Conservation (phyloP, 1,140 invertebrate species). For the Procambarus virginalis region DNA sequence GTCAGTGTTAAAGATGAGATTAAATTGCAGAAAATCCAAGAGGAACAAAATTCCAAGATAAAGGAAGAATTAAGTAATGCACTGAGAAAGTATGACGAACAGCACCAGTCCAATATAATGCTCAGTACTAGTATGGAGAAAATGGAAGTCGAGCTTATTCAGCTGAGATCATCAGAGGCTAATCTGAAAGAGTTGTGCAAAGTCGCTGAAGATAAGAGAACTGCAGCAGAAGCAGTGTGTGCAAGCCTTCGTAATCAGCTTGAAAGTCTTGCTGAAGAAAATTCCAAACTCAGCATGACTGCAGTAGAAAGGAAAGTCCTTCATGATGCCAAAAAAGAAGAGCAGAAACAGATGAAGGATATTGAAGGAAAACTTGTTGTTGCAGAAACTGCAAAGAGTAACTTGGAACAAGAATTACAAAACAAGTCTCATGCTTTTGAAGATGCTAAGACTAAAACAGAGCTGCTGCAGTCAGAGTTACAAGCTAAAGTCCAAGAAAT, state of each 20-base stretch:
- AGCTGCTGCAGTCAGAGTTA: constrained; percentile 38
- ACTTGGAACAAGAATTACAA: constrained; percentile 22
- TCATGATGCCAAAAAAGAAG: constrained; percentile 2
- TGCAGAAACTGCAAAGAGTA: constrained; percentile 1
- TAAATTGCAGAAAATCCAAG: not conserved
- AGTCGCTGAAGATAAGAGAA: constrained; percentile 11
- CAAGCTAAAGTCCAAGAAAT: constrained; percentile 53
- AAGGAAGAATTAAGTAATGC: constrained; percentile 2
- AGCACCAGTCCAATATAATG: not conserved
- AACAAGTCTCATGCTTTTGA: not conserved
- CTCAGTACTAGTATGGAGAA: constrained; percentile 17
- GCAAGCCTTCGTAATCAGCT: constrained; percentile 6
- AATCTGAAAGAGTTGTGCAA: constrained; percentile 5
- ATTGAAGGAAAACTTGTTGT: constrained; percentile 23
- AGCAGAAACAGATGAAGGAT: constrained; percentile 3
- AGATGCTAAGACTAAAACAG: constrained; percentile 25
- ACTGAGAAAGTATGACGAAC: constrained; percentile 17
- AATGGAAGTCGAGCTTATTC: not conserved
- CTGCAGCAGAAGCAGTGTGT: not conserved
- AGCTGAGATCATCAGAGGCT: constrained; percentile 21
- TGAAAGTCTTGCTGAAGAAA: constrained; percentile 10
- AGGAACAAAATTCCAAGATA: not conserved
- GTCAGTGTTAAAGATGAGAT: not conserved
- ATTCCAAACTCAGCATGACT: not conserved
- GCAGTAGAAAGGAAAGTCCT: not conserved